A percentile compares a stretch with the other conserved stretches of the same genome.
Conservation (phyloP, 2,113 vertebrate genomes). For the Etia nguti region DNA sequence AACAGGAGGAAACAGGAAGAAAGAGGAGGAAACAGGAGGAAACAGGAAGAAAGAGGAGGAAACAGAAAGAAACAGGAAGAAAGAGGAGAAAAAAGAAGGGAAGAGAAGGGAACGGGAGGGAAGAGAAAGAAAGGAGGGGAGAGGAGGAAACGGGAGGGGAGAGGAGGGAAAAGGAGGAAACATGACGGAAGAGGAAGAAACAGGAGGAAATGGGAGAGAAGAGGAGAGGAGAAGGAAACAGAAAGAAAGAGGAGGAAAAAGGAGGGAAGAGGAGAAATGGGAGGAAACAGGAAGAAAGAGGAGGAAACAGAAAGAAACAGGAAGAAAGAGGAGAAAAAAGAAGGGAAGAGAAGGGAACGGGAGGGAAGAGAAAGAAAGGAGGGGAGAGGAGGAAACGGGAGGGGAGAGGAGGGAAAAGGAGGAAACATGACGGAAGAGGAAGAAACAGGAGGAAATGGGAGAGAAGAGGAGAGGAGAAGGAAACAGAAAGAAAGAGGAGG, state of each 20-base stretch:
- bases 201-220: accelerated
- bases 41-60: background rate
- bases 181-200: accelerated
- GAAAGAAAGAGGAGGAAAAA: too few species aligned
- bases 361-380: too few species aligned
- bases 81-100: too few species aligned
- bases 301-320: too few species aligned
- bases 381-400: accelerated
- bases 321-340: too few species aligned
- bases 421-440: accelerated
- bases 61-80: accelerated
- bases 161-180: background rate
- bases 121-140: too few species aligned
- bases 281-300: too few species aligned
- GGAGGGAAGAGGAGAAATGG: too few species aligned
- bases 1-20: accelerated
- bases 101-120: too few species aligned
- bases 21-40: accelerated
- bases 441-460: accelerated
- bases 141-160: too few species aligned
- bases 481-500: accelerated
- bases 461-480: accelerated
- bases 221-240: too few species aligned
- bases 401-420: accelerated
- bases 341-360: background rate